Base-by-base conservation (phyloP, 2,797 vertebrate species). In the Falco cherrug region DNA sequence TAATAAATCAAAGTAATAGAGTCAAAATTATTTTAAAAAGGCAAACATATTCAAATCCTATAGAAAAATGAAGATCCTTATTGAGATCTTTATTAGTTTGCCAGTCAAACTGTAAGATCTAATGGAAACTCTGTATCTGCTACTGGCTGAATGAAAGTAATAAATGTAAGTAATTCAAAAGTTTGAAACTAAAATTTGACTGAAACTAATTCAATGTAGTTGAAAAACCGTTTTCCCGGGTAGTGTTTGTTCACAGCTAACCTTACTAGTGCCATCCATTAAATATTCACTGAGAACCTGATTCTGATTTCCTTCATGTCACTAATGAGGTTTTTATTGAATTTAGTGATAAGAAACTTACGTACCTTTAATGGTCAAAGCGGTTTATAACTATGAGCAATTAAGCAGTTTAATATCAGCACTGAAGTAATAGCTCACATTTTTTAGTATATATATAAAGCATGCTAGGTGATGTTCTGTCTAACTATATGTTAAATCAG, bases 381-480 rank as follows among this genome's bases (percentile, higher is more conserved):
- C 5, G 57, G 17, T 50, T 60, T 77, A 31, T 65, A 43, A 43
- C 11, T 87, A 25, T 3, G 8, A 81, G 54, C 85, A 85, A 85
- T n/a, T 35, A n/a, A 63, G 7, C 39, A 33, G 7, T 59, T 67
- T 43, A 56, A 90, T 63, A 93, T 61, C 31, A 70, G 21, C 25
- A 68, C 22, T 53, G 22, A 87, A 88, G 22, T 48, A 61, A 33
- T 61, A 84, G 26, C n/a, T 51, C 24, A 19, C 18, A 41, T 60
- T 75, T 90, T 75, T 78, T 6, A 79, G 61, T 21, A 14, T 31
- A 43, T 41, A 51, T 59, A 51, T 43, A 50, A 86, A 31, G 13
- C 0, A 0, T 70, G 5, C 7, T 65, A 59, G 26, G 11, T 47
- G 29, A 43, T 81, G 6, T 47, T 54, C 73, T 56, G 31, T 45